phyloP scores from a whole-genome alignment of 2,113 vertebrate genomes.

The Scomber japonicus region DNA sequence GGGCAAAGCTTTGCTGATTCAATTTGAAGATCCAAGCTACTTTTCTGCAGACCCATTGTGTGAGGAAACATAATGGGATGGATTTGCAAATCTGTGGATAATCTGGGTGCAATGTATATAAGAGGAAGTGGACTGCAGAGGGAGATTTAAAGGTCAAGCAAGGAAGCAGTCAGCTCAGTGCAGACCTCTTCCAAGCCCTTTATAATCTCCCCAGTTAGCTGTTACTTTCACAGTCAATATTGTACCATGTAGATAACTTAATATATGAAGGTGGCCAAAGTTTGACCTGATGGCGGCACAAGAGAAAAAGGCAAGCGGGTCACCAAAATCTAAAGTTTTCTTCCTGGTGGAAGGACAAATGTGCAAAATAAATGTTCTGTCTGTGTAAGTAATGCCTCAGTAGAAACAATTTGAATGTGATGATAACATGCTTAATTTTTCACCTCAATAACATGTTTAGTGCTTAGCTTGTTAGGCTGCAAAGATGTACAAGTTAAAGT shows the following conservation, averaged over 20 bases:
- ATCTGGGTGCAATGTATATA: slow-evolving; percentile 16
- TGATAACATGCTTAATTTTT: background rate
- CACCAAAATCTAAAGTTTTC: background rate
- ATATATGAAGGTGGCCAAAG: slow-evolving; percentile 1
- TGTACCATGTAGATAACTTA: slow-evolving; percentile 1
- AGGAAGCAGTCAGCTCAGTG: slow-evolving; percentile 41
- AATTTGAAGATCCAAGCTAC: slow-evolving; percentile 54
- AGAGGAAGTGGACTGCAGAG: slow-evolving; percentile 23
- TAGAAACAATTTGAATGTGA: background rate
- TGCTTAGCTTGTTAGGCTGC: background rate
- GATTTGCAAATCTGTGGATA: slow-evolving; percentile 65
- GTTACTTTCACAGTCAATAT: slow-evolving; percentile 20
- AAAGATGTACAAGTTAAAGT: background rate
- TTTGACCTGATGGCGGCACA: background rate
- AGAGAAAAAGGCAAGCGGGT: background rate
- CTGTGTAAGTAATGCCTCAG: background rate
- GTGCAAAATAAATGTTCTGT: background rate
- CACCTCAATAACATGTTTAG: background rate
- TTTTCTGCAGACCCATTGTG: slow-evolving; percentile 62
- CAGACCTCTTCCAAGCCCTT: slow-evolving; percentile 45
- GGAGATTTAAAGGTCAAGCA: slow-evolving; percentile 68
- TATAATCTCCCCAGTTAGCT: slow-evolving; percentile 54
- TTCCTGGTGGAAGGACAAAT: background rate
- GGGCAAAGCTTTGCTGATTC: slow-evolving; percentile 62
- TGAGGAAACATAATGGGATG: slow-evolving; percentile 52